Conservation (phyloP, 2,888 invertebrate species). For the Lordiphosa andalusiaca region DNA sequence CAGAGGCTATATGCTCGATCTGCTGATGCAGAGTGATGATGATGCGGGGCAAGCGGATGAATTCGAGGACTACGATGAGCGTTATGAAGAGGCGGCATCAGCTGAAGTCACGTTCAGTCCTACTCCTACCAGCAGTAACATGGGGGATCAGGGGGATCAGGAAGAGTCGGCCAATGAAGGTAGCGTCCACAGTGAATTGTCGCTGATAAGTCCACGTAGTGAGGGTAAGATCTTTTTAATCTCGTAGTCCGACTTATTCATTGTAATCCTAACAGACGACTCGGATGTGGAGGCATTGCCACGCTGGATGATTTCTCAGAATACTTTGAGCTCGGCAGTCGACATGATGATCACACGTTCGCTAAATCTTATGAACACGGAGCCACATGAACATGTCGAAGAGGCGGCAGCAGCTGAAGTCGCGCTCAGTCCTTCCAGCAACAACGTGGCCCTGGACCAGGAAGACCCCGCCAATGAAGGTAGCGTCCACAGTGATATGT, state of each 20-base stretch:
- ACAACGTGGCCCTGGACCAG: background rate
- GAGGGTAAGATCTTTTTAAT: conserved; percentile 35
- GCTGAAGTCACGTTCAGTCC: conserved; percentile 6
- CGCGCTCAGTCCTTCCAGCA: background rate
- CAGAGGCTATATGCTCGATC: conserved; percentile 11
- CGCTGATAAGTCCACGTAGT: conserved; percentile 57
- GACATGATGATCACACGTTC: conserved; percentile 52
- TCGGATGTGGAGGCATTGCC: conserved; percentile 50
- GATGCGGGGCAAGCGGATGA: background rate
- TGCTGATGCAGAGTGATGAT: conserved; percentile 1
- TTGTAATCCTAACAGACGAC: conserved; percentile 36
- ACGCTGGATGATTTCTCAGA: conserved; percentile 60
- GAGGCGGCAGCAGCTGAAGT: conserved; percentile 12
- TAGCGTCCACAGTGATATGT: conserved; percentile 52
- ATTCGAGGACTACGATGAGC: background rate
- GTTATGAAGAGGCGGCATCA: conserved; percentile 6
- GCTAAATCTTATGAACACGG: conserved; percentile 47
- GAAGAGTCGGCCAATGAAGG: conserved; percentile 14
- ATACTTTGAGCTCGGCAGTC: conserved; percentile 54
- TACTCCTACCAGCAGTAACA: background rate
- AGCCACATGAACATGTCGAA: conserved; percentile 13
- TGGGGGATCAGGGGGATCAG: conserved; percentile 8
- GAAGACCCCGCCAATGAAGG: conserved; percentile 13
- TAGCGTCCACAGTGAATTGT: conserved; percentile 52
- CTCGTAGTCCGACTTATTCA: background rate